Conservation (phyloP, 2,113 vertebrate genomes). For the Xiphophorus couchianus region DNA sequence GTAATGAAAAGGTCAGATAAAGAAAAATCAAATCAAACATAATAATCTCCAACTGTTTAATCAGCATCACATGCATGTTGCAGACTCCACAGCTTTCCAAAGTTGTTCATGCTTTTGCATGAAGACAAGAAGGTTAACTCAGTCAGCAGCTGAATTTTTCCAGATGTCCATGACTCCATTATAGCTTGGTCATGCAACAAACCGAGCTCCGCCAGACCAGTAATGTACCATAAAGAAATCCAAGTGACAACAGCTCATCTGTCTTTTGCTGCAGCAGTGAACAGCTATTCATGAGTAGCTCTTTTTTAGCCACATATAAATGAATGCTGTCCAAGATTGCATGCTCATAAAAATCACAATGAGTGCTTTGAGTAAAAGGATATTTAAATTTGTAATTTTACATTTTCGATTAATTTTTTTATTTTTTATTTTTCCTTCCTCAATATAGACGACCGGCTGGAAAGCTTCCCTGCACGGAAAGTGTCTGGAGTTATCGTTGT, state of each 20-base stretch:
- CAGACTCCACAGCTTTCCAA: constrained; percentile 10
- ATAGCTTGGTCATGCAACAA: constrained; percentile 40
- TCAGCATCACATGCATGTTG: neutral
- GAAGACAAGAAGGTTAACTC: constrained; percentile 19
- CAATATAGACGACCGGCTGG: constrained; percentile 47
- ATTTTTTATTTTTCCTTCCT: neutral
- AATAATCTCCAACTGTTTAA: neutral
- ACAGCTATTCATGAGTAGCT: constrained; percentile 52
- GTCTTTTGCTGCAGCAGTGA: constrained; percentile 45
- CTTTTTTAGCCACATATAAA: constrained; percentile 54
- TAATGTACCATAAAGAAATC: constrained; percentile 61
- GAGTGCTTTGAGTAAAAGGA: constrained; percentile 24
- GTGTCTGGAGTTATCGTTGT: constrained; percentile 66
- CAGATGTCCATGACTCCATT: constrained; percentile 51
- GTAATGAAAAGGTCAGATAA: constrained; percentile 40
- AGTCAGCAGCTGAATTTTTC: constrained; percentile 22
- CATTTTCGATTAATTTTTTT: constrained; percentile 42
- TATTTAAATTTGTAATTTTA: constrained; percentile 52
- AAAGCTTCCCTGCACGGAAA: constrained; percentile 51
- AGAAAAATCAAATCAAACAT: neutral
- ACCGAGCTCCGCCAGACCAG: constrained; percentile 44
- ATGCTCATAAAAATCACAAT: constrained; percentile 56
- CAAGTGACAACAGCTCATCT: constrained; percentile 62
- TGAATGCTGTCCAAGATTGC: constrained; percentile 50
- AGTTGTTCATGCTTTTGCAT: neutral